Base-by-base conservation (phyloP, 2,888 invertebrate species). In the Synergus umbraculus region DNA sequence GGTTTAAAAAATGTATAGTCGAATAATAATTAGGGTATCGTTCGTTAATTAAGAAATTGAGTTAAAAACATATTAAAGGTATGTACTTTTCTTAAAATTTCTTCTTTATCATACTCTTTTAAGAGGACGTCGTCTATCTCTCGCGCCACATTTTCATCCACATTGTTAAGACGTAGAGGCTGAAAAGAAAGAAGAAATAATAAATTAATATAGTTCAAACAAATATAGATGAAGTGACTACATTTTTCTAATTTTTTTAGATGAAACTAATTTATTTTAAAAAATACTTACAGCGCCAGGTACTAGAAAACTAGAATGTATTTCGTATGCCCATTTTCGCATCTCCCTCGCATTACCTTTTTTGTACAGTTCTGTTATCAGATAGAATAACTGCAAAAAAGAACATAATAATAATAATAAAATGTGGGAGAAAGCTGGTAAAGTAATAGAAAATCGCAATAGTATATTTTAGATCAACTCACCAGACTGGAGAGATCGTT, bases 261-360 rank as follows among this genome's bases (percentile, higher is more conserved):
- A 92, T 81, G 10, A 92, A 92, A 76, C 29, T 69, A 67, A 43
- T 66, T 54, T 3, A 58, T 37, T 73, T 4, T 43, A 69, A 46
- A 69, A 78, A 54, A 81, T 87, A 94, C 95, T 94, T 91, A 96
- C 96, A 87, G 98, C 97, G 89, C 96, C 95, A 82, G 98, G 98
- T 89, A 97, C 97, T 81, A 98, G 93, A 94, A 99, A 99, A 89
- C 97, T 97, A 85, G 98, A 98, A 93, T 98, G 98, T 90, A 99
- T 98, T 94, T 99, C 99, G 93, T 99, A 99, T 4, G 99, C 99
- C 99, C 99, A 99, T 92, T 98, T 97, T 79, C 97, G 95, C 95
- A 99, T 96, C 90, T 99, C 98, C 93, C 97, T 96, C 78, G 95
- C 94, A 86, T 95, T 96, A 76, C 97, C 97, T 88, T 96, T 94